These are phyloP conservation scores for Portunus trituberculatus DNA, from an alignment of 1,140 invertebrate genomes.

Conservation along the genomic window DNA sequence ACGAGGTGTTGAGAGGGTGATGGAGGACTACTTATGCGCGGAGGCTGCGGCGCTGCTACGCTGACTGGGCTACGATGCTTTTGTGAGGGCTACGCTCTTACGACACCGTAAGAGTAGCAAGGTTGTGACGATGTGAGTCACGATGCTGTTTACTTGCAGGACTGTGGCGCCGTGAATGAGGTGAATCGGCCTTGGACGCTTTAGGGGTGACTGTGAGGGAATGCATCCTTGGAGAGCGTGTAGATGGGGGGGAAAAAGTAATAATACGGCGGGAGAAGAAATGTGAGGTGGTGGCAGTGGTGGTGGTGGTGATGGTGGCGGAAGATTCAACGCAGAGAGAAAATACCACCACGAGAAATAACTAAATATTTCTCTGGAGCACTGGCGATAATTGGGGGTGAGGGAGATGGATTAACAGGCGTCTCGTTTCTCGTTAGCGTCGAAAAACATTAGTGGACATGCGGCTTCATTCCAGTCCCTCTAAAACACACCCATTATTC, in stretches of 20 bases:
- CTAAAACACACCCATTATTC: constrained; percentile 10
- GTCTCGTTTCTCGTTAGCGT: neutral
- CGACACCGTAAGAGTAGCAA: neutral
- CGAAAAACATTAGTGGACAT: neutral
- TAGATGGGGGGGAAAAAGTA: no score
- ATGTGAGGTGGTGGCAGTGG: neutral
- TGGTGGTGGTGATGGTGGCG: neutral
- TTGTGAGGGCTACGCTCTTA: neutral
- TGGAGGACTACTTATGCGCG: neutral
- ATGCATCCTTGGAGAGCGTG: no score
- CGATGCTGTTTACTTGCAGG: no score
- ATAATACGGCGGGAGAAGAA: no score
- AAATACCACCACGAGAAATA: no score
- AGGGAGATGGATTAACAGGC: neutral
- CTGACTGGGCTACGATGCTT: neutral
- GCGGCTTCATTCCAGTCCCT: neutral
- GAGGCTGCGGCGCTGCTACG: neutral
- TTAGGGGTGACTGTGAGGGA: no score
- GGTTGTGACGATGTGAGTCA: neutral
- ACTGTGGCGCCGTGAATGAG: no score
- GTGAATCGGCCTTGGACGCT: no score
- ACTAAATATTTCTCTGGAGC: no score
- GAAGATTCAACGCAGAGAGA: neutral
- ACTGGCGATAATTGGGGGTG: no score
- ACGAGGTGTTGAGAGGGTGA: neutral